A percentile compares a stretch with the other conserved stretches of the same genome.
These are phyloP conservation scores for Nymphicus hollandicus DNA, from an alignment of 2,113 vertebrate genomes.

Conservation along the genomic window DNA sequence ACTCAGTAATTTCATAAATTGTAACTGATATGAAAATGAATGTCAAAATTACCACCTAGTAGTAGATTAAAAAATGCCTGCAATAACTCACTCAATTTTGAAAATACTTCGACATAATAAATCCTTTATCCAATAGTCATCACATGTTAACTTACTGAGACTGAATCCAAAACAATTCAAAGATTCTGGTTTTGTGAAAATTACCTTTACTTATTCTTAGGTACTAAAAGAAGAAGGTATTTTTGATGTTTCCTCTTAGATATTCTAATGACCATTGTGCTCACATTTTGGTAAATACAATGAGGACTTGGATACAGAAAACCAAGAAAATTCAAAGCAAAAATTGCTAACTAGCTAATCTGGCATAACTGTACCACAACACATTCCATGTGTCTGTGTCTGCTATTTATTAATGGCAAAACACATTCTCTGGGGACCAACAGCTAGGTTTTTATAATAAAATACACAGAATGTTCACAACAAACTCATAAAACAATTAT, in stretches of 20 bases:
- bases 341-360: not conserved
- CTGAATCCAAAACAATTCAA: not conserved
- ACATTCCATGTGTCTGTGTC: not conserved
- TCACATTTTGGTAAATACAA: not conserved
- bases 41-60: not conserved
- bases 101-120: not conserved
- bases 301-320: not conserved
- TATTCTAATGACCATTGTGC: not conserved
- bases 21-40: not conserved
- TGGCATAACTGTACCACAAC: not conserved
- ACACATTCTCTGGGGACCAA: not conserved
- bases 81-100: not conserved
- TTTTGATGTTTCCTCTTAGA: not conserved
- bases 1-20: not conserved
- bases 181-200: not conserved
- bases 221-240: not conserved
- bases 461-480: not conserved
- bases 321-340: not conserved
- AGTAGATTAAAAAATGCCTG: not conserved
- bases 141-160: not conserved
- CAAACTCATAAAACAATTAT: not conserved
- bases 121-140: not conserved
- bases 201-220: not conserved
- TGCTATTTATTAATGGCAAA: not conserved
- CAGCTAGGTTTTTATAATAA: not conserved